These are phyloP conservation scores for Hesperophylax magnus DNA, from an alignment of 1,140 invertebrate genomes.

Conservation along the genomic window DNA sequence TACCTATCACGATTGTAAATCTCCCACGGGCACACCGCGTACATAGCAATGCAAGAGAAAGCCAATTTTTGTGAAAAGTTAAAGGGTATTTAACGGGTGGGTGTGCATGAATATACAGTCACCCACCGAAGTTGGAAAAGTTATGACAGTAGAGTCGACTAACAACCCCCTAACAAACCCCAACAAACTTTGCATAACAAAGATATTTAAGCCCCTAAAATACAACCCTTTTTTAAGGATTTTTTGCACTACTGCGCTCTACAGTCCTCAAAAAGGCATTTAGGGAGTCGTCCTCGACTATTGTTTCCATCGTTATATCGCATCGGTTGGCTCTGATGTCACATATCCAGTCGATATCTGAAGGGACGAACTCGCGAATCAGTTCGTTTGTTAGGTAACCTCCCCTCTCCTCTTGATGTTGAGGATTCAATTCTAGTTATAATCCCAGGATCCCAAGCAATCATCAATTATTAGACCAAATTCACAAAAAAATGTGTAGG, in stretches of 20 bases:
- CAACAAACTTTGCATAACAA: slow-evolving; percentile 36
- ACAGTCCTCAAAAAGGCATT: not conserved
- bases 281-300: not conserved
- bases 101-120: not conserved
- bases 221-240: slow-evolving; percentile 21
- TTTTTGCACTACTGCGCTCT: slow-evolving; percentile 35
- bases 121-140: slow-evolving; percentile 23
- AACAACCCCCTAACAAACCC: slow-evolving; percentile 31
- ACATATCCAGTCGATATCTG: not conserved
- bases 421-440: no score
- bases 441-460: no score
- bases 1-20: no score
- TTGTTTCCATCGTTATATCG: not conserved
- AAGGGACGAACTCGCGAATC: no score
- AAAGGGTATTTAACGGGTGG: no score
- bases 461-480: no score
- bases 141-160: slow-evolving; percentile 9
- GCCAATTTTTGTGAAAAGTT: no score
- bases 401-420: no score
- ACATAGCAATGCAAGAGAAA: no score
- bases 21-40: no score
- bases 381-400: no score
- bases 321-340: not conserved
- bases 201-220: slow-evolving; percentile 28
- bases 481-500: no score